These are phyloP conservation scores for Drosophila formosana DNA, from an alignment of 2,888 invertebrate species.

Conservation along the genomic window DNA sequence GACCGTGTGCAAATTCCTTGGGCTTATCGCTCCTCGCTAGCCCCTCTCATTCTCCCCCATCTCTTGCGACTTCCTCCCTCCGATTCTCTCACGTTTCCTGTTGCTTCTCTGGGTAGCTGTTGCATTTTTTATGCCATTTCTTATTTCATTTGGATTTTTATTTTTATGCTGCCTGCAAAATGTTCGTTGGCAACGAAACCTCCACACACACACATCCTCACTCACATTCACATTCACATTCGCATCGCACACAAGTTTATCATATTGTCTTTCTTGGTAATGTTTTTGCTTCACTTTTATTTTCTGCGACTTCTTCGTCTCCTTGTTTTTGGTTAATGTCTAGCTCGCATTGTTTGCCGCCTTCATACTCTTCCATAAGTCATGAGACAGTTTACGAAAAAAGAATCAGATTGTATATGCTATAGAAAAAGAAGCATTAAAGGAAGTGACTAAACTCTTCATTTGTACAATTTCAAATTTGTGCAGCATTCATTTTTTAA, in stretches of 20 bases:
- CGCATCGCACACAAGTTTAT: conserved; percentile 51
- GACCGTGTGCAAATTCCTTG: conserved; percentile 46
- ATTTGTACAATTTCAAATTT: too few relatives aligned
- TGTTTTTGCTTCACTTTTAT: conserved; percentile 23
- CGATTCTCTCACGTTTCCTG: conserved; percentile 43
- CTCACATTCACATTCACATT: conserved; percentile 15
- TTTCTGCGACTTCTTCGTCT: conserved; percentile 14
- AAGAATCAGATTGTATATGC: background rate
- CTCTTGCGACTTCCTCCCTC: background rate
- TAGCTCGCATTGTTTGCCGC: conserved; percentile 47
- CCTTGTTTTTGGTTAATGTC: conserved; percentile 49
- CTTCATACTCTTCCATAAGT: conserved; percentile 33
- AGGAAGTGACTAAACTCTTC: too few relatives aligned
- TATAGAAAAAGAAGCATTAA: background rate
- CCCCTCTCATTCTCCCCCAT: background rate
- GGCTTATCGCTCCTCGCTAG: conserved; percentile 28
- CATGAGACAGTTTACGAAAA: background rate
- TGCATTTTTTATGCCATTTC: conserved; percentile 77
- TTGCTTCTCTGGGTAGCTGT: conserved; percentile 66
- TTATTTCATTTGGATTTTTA: conserved; percentile 64
- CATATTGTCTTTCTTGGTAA: conserved; percentile 59
- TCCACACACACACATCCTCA: conserved; percentile 3
- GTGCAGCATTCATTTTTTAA: background rate
- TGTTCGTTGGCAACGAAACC: conserved; percentile 30
- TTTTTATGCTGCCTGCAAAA: conserved; percentile 65